Conservation (phyloP, 2,797 vertebrate species). For the Coregonus sp. region DNA sequence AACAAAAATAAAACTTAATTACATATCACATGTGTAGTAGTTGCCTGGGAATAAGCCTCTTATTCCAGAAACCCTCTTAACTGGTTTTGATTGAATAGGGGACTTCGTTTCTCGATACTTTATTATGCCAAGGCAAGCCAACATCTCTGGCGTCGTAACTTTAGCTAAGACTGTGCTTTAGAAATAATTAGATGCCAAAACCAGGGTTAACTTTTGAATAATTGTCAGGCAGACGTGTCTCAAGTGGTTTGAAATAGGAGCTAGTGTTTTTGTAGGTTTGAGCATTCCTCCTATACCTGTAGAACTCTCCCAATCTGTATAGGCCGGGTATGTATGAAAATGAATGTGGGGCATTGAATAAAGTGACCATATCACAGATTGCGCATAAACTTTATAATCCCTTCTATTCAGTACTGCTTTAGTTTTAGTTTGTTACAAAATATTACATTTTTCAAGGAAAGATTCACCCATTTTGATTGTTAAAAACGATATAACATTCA, state of each 20-base stretch:
- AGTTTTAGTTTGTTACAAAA: too few relatives aligned
- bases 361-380: conserved; percentile 41
- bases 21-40: neutral
- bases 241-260: conserved; percentile 64
- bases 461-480: too few relatives aligned
- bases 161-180: conserved; percentile 36
- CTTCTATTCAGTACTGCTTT: conserved; percentile 11
- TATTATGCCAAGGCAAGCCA: conserved; percentile 55
- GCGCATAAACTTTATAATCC: conserved; percentile 30
- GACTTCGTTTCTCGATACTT: conserved; percentile 30
- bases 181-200: conserved; percentile 64
- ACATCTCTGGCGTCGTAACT: conserved; percentile 60
- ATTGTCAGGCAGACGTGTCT: conserved; percentile 52
- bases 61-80: neutral
- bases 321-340: conserved; percentile 10
- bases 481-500: too few relatives aligned
- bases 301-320: neutral
- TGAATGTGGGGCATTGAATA: conserved; percentile 46
- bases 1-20: neutral
- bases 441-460: too few relatives aligned
- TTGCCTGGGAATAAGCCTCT: neutral
- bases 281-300: conserved; percentile 32
- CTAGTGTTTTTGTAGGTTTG: conserved; percentile 44
- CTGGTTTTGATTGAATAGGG: conserved; percentile 1
- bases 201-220: conserved; percentile 46